Percentiles rank a stretch among this genome's conserved stretches.
These are phyloP conservation scores for Actias luna DNA, from an alignment of 2,888 invertebrate species.

Conservation along the genomic window DNA sequence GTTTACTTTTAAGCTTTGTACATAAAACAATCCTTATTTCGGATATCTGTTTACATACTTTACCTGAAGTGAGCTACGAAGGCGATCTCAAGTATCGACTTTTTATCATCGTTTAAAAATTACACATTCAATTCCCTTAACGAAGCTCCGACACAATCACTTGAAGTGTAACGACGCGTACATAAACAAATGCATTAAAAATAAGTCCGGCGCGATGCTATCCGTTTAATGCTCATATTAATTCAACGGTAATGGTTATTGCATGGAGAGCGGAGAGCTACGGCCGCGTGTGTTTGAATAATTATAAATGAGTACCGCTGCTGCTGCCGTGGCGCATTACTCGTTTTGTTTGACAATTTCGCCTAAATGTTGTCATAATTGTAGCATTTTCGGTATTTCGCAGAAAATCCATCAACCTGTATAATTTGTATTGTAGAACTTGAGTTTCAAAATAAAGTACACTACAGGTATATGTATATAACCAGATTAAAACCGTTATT, in stretches of 20 bases:
- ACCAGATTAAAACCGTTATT: no score
- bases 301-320: conserved; percentile 1
- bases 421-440: no score
- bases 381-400: background rate
- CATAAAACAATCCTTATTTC: no score
- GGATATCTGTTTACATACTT: no score
- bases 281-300: conserved; percentile 17
- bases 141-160: conserved; percentile 5
- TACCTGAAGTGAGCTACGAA: no score
- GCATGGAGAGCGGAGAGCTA: conserved; percentile 21
- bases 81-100: no score
- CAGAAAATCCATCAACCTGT: no score
- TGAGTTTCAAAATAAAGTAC: no score
- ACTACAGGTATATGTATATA: no score
- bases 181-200: conserved; percentile 32
- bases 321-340: background rate
- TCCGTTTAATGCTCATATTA: conserved; percentile 40
- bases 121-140: conserved; percentile 10
- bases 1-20: no score
- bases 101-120: background rate
- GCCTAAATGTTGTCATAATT: background rate
- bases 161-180: conserved; percentile 32
- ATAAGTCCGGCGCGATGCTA: conserved; percentile 47
- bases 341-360: background rate
- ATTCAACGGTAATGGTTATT: conserved; percentile 45